Base-by-base conservation (phyloP, 2,888 invertebrate species). In the Megastigmus dorsalis region DNA sequence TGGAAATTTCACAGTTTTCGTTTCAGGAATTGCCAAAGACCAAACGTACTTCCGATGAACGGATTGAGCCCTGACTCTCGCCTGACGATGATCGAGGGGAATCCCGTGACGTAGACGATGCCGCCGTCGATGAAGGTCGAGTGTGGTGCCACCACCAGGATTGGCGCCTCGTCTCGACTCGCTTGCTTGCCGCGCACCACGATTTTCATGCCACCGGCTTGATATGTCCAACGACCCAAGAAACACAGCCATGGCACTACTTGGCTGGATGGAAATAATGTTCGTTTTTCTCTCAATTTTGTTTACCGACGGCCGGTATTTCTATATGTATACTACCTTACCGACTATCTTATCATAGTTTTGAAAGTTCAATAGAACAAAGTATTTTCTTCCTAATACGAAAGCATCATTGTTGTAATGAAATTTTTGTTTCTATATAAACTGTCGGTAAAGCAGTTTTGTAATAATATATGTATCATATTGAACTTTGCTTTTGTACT, bases 51-150 rank as follows among this genome's bases (percentile, higher is more conserved):
- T 92, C 96, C 95, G 87, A 95, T 93, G 85, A 95, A 93, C 82
- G 95, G 95, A 86, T 95, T 93, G 88, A 92, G 91, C 78, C 91
- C 91, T 87, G 95, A 93, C 86, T 95, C 95, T 82, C 93, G 91
- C 86, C 95, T 91, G 79, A 95, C 95, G 88, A 96, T 95, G 86
- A 95, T 94, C 13, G 95, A 94, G 7, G 95, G 94, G 89, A 95
- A 94, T 85, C 93, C 93, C 71, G 95, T 93, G 80, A 94, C 93
- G 87, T 95, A 94, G 83, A 95, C 93, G 81, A 95, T 93, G 83
- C 96, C 93, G 82, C 95, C 94, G 89, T 97, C 97, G 84, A 96
- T 91, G 90, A 95, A 96, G 5, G 95, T 94, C 71, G 96, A 95
- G 88, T 97, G 97, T 3, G 97, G 97, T 0, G 96, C 96, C 62